Conservation (phyloP, 2,888 invertebrate species). For the Mythimna pallens region DNA sequence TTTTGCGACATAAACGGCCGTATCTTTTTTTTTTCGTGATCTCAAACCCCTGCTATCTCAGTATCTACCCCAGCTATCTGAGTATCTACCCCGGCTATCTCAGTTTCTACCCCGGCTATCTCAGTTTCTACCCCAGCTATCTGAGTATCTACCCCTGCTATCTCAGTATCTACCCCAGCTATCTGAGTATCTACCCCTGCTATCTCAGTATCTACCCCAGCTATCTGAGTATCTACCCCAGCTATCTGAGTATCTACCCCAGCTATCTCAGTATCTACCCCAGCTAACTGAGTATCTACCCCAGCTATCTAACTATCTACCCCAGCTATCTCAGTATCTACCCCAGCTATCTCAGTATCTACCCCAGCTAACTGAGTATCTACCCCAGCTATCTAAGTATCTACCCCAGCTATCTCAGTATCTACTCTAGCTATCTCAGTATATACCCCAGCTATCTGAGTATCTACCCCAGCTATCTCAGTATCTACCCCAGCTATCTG, state of each 20-base stretch:
- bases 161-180: too few relatives aligned
- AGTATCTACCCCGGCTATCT: neutral
- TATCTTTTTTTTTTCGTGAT: neutral
- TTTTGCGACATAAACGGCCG: too few relatives aligned
- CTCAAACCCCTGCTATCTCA: neutral
- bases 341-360: conserved; percentile 16
- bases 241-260: conserved; percentile 34
- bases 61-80: conserved; percentile 32
- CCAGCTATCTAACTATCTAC: neutral
- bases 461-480: neutral
- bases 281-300: neutral
- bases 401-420: conserved; percentile 65
- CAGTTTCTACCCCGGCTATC: neutral
- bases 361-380: neutral
- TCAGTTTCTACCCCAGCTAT: too few relatives aligned
- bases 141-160: too few relatives aligned
- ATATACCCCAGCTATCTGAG: neutral
- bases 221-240: neutral
- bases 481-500: conserved; percentile 31
- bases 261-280: neutral
- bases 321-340: conserved; percentile 8
- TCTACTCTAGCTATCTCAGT: neutral
- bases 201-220: neutral
- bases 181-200: neutral
- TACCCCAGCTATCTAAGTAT: neutral